Conservation (phyloP, 2,113 vertebrate genomes). For the Alethe diademata region DNA sequence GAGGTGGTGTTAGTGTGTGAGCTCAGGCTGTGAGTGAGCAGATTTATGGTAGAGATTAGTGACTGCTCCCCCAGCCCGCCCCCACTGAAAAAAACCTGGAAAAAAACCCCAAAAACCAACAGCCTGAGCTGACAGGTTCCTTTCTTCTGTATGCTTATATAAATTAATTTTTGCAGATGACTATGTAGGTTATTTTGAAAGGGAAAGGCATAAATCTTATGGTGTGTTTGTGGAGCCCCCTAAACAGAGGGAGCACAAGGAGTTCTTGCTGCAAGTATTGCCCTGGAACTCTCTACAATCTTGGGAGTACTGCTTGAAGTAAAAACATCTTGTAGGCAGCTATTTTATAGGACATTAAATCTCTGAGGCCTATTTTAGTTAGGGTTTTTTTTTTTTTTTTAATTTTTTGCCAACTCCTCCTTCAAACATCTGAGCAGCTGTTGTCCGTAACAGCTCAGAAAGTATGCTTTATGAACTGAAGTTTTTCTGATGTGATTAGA, state of each 20-base stretch:
- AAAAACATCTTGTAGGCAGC: neutral
- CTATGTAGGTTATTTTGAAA: neutral
- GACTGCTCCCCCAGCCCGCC: neutral
- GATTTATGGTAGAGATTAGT: neutral
- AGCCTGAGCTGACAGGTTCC: neutral
- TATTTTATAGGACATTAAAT: conserved; percentile 31
- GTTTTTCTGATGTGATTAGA: neutral
- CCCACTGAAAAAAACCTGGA: accelerated
- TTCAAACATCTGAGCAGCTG: neutral
- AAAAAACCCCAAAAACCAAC: neutral
- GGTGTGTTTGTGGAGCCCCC: conserved; percentile 2
- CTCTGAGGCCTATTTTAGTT: neutral
- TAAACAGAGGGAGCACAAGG: neutral
- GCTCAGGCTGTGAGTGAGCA: neutral
- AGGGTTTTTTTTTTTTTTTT: neutral
- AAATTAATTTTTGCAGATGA: neutral
- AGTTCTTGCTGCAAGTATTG: neutral
- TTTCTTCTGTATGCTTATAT: neutral
- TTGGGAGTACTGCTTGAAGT: neutral
- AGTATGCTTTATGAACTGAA: neutral
- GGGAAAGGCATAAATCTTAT: neutral
- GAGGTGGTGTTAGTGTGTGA: neutral
- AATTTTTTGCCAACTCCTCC: neutral
- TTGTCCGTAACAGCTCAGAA: neutral
- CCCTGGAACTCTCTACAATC: neutral